Evolutionary conservation across 2,113 vertebrate species (phyloP), one percentile per base, ranked within the genome.

Genomic region (Heterocephalus glaber): DNA sequence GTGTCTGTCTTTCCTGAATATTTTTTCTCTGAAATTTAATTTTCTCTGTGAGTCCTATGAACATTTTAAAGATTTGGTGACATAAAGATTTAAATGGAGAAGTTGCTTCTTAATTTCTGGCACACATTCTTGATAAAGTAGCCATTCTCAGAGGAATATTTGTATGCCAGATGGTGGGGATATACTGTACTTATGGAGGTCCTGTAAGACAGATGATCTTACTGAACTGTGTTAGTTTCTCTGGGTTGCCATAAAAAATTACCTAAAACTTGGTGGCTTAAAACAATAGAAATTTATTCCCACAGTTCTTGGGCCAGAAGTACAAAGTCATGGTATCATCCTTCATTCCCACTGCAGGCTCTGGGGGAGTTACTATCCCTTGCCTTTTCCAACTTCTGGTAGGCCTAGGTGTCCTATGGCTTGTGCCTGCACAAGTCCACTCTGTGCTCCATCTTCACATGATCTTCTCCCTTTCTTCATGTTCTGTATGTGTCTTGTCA

Each of bases 1-100:
- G 44, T 76, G 26, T 17, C 38, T 66, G 16, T 84, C 41, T 94
- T 13, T 82, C 20, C 33, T 72, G 49, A 96, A 90, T 44, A 87
- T 52, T 93, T 38, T 86, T 81, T 90, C 88, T 87, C 74, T 63
- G 11, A 76, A 83, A 38, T 84, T 84, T 81, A 54, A 38, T 89
- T 80, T 96, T 92, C 54, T 84, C 63, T 30, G 7, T 89, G 83
- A 56, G 22, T 86, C n/a, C 41, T 4, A 47, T 47, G 28, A 89
- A 2, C 61, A 61, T 66, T 72, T 95, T 79, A 19, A 5, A 87
- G 26, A 10, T 63, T 38, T 77, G 38, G 83, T 44, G 20, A 38
- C 86, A 90, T 10, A 0, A 86, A 61, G 49, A 49, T 95, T 56
- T 76, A 93, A 83, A 38, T 63, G 49, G 56, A 92, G 5, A 80